Conservation (phyloP, 2,113 vertebrate genomes). For the Odocoileus hemionus region DNA sequence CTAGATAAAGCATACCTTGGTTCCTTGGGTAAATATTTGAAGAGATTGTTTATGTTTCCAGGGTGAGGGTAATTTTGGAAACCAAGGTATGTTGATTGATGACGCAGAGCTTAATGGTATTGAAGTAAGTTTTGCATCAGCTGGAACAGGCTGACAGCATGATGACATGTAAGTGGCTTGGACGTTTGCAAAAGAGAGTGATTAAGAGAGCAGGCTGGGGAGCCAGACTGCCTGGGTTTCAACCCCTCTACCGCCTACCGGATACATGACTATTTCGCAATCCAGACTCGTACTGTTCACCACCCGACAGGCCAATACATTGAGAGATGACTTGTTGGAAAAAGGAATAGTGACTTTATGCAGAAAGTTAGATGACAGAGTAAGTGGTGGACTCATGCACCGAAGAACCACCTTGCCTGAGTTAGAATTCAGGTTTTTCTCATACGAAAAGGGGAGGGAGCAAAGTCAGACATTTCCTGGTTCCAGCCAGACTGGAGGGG, state of each 20-base stretch:
- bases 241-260: background rate
- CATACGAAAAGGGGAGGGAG: background rate
- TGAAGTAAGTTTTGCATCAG: background rate
- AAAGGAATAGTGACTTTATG: background rate
- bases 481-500: background rate
- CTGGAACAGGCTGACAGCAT: background rate
- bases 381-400: background rate
- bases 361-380: background rate
- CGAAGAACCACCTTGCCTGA: background rate
- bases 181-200: background rate
- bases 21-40: background rate
- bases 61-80: background rate
- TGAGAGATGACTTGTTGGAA: background rate
- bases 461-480: background rate
- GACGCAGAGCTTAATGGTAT: background rate
- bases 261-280: background rate
- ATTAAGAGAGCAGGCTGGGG: background rate
- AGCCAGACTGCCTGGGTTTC: background rate
- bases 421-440: background rate
- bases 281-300: fast-evolving
- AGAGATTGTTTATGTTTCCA: background rate
- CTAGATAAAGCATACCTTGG: background rate
- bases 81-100: background rate
- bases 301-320: background rate
- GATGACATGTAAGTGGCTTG: background rate